Conservation (phyloP, 92 coral and sea anemone genomes). For the Pocillopora grandis region DNA sequence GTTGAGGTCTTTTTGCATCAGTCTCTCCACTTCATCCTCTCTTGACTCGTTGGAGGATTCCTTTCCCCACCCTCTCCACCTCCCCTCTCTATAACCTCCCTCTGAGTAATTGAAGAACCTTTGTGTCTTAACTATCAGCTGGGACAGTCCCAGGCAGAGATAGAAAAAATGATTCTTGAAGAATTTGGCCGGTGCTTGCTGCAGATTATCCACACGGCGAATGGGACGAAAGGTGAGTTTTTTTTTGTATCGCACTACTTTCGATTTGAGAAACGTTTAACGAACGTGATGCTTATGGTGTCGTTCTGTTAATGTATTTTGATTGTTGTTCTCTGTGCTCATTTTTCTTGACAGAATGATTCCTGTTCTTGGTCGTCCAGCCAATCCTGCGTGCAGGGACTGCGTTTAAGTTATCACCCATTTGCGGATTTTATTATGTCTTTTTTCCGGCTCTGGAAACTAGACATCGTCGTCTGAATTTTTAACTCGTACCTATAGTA, state of each 20-base stretch:
- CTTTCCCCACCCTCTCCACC: not conserved
- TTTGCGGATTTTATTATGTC: slow-evolving; percentile 23
- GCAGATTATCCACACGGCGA: slow-evolving; percentile 93
- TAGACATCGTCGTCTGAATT: slow-evolving; percentile 27
- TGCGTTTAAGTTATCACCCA: slow-evolving; percentile 11
- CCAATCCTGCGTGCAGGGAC: not conserved
- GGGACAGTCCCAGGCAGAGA: slow-evolving; percentile 68
- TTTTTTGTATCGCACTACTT: too few species aligned
- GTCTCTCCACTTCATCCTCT: too few species aligned
- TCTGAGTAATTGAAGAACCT: not conserved
- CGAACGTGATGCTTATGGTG: not conserved
- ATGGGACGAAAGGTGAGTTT: slow-evolving; percentile 78
- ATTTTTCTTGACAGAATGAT: slow-evolving; percentile 33
- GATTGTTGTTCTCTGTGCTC: not conserved
- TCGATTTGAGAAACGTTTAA: not conserved
- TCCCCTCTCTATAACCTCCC: not conserved
- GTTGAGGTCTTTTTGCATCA: too few species aligned
- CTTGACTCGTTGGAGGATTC: not conserved
- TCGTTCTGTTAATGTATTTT: not conserved
- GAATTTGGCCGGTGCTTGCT: slow-evolving; percentile 95
- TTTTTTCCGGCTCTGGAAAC: slow-evolving; percentile 17
- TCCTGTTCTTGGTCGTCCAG: not conserved
- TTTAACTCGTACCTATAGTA: slow-evolving; percentile 33
- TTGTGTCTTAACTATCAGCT: slow-evolving; percentile 34
- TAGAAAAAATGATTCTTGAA: slow-evolving; percentile 89